phyloP scores from a whole-genome alignment of 2,888 invertebrate species.

The Aspidiotus destructor region DNA sequence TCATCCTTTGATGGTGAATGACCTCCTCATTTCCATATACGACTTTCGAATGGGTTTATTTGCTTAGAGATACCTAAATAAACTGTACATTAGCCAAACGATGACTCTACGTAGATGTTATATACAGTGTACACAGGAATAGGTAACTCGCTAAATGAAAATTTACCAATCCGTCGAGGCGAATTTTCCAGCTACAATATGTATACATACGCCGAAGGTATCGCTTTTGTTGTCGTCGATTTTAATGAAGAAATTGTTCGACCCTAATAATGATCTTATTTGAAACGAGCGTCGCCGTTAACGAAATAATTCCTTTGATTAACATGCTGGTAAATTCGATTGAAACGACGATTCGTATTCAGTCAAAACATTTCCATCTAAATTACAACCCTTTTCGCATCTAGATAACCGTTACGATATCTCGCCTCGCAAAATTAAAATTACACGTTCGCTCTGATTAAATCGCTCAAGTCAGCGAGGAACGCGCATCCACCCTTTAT shows the following conservation, averaged over 20 bases:
- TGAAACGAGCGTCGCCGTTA: background rate
- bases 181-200: background rate
- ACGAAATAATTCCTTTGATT: constrained; percentile 18
- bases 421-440: background rate
- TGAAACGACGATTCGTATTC: background rate
- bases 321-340: constrained; percentile 14
- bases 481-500: too few relatives aligned
- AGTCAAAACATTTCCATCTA: constrained; percentile 1
- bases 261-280: constrained; percentile 10
- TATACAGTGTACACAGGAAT: too few relatives aligned
- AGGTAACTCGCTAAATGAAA: too few relatives aligned
- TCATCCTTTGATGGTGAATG: too few relatives aligned
- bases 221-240: constrained; percentile 1
- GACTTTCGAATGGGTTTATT: too few relatives aligned
- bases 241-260: constrained; percentile 16
- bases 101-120: too few relatives aligned
- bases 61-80: too few relatives aligned
- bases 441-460: background rate
- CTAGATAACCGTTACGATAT: background rate
- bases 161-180: background rate
- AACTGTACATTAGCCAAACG: too few relatives aligned
- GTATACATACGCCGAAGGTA: constrained; percentile 2
- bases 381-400: background rate
- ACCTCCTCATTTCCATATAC: too few relatives aligned
- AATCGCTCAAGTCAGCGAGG: background rate